Conservation (phyloP, 2,797 vertebrate species). For the Spinus pinus region DNA sequence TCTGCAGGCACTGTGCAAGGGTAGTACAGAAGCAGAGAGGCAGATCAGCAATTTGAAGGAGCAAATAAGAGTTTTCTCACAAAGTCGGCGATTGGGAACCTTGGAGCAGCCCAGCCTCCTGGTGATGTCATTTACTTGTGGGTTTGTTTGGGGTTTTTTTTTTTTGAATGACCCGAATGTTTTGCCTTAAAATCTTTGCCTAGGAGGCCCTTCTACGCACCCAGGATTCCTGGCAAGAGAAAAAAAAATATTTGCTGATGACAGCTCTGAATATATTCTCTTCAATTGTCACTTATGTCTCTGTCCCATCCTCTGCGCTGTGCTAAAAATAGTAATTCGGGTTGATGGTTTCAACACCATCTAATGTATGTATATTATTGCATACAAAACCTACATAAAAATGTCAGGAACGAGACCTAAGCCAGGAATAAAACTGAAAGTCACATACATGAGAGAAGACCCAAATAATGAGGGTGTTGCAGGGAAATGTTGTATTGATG, state of each 20-base stretch:
- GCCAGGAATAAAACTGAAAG: conserved; percentile 23
- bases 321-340: conserved; percentile 48
- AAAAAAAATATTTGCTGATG: conserved; percentile 47
- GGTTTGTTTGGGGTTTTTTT: background rate
- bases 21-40: conserved; percentile 49
- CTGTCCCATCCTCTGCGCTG: conserved; percentile 37
- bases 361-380: conserved; percentile 32
- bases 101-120: background rate
- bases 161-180: background rate
- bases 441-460: conserved; percentile 40
- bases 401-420: conserved; percentile 48
- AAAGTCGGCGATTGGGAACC: background rate
- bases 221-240: conserved; percentile 16
- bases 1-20: conserved; percentile 15
- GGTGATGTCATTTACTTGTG: background rate
- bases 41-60: background rate
- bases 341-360: conserved; percentile 54
- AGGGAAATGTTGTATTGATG: background rate
- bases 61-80: background rate
- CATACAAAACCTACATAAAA: conserved; percentile 23
- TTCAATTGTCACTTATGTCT: conserved; percentile 59
- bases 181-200: conserved; percentile 36
- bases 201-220: background rate
- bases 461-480: conserved; percentile 45
- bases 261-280: conserved; percentile 56